phyloP scores from a whole-genome alignment of 2,113 vertebrate genomes.

The Pycnonotus jocosus region DNA sequence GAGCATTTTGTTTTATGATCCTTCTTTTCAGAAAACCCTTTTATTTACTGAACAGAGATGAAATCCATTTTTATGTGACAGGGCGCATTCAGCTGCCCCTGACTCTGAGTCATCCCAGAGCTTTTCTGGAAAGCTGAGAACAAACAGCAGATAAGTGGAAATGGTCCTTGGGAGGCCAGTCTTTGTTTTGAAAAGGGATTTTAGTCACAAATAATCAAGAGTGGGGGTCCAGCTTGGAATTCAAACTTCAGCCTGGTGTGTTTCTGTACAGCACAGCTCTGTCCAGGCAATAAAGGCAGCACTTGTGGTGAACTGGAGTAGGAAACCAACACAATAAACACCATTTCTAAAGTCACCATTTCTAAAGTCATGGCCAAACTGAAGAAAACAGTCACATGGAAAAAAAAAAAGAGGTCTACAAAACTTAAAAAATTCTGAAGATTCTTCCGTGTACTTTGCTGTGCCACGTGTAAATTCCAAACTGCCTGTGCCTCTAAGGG shows the following conservation, averaged over 20 bases:
- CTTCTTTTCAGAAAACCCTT: background rate
- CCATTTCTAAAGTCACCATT: background rate
- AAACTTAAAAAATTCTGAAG: background rate
- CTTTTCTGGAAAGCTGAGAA: background rate
- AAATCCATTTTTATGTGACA: background rate
- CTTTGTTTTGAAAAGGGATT: background rate
- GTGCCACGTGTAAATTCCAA: accelerated
- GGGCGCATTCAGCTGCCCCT: background rate
- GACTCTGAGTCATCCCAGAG: background rate
- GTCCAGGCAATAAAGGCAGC: background rate
- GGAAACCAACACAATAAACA: background rate
- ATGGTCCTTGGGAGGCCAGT: background rate
- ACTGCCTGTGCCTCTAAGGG: too few relatives aligned
- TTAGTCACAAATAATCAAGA: background rate
- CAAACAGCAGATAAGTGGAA: background rate
- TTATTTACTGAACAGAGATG: background rate
- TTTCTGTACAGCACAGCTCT: background rate
- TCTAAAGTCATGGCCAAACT: background rate
- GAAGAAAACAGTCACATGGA: background rate
- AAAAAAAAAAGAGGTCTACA: background rate
- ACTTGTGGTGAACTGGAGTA: background rate
- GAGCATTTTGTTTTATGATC: background rate
- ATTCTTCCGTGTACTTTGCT: background rate
- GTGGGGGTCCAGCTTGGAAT: background rate
- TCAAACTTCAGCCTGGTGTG: background rate